Percentiles rank a stretch among this genome's conserved stretches.
These are phyloP conservation scores for Ephestia elutella DNA, from an alignment of 1,140 invertebrate species.

Conservation along the genomic window DNA sequence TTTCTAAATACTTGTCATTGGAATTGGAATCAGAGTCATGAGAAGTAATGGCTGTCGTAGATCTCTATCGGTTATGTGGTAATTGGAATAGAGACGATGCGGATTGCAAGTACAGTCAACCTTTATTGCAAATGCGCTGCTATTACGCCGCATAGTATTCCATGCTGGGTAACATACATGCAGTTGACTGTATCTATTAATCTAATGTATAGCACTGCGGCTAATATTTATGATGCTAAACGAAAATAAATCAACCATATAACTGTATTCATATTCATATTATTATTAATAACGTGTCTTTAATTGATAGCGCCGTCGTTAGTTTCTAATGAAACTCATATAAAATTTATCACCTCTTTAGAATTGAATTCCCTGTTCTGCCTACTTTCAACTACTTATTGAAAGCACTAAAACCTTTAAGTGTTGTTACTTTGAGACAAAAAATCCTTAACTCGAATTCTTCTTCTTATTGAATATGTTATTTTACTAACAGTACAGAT, in stretches of 20 bases:
- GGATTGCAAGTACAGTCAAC: not conserved
- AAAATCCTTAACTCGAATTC: too few species aligned
- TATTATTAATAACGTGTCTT: not conserved
- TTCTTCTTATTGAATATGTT: too few species aligned
- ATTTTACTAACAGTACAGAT: too few species aligned
- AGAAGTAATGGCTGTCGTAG: not conserved
- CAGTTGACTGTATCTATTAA: too few species aligned
- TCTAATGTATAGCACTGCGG: too few species aligned
- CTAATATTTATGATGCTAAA: not conserved
- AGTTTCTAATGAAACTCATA: not conserved
- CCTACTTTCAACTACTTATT: too few species aligned
- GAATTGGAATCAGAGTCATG: not conserved
- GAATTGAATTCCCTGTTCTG: too few species aligned
- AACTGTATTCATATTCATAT: not conserved
- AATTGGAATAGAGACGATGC: not conserved
- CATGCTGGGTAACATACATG: too few species aligned
- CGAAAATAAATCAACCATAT: not conserved
- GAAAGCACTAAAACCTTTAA: too few species aligned
- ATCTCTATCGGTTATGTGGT: not conserved
- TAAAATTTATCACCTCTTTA: not conserved
- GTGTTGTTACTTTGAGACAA: too few species aligned
- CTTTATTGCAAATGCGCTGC: too few species aligned
- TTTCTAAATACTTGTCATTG: not conserved
- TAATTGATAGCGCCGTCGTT: not conserved
- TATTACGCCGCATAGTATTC: too few species aligned